Conservation (phyloP, 2,113 vertebrate species). For the Sterna hirundo region DNA sequence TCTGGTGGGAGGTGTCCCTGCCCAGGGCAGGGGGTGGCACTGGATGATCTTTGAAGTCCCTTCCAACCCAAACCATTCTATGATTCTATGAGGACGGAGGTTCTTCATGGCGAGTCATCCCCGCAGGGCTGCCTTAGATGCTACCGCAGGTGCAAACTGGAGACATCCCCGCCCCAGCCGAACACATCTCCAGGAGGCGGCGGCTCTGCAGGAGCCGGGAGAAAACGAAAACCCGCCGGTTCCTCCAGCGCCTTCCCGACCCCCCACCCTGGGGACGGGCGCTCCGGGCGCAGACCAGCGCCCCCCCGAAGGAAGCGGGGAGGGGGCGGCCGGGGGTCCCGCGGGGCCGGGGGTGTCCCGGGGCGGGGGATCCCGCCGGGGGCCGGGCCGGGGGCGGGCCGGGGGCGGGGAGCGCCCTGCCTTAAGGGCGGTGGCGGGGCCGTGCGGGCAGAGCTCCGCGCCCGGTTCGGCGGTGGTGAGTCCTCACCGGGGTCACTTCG, state of each 20-base stretch:
- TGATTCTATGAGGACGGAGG: background rate
- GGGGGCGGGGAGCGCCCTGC: background rate
- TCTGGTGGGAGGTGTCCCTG: too few relatives aligned
- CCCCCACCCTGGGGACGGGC: background rate
- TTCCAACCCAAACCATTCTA: background rate
- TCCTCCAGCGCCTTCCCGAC: background rate
- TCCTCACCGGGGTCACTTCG: background rate
- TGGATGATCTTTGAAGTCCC: background rate
- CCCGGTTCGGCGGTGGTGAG: background rate
- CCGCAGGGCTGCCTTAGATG: background rate
- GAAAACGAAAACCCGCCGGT: too few relatives aligned
- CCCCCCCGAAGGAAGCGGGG: background rate
- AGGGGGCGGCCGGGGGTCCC: background rate
- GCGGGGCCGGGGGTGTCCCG: too few relatives aligned
- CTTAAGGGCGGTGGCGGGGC: background rate
- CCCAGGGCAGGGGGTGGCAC: too few relatives aligned
- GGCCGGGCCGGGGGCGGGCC: background rate
- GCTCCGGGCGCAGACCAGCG: background rate
- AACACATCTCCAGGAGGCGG: background rate
- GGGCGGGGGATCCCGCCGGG: background rate
- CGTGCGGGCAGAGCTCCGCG: background rate
- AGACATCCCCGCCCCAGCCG: fast-evolving
- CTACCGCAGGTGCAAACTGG: background rate
- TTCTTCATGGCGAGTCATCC: too few relatives aligned
- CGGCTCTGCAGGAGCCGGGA: background rate